Evolutionary conservation across 2,113 vertebrate species (phyloP).

Genomic region (Paraplagusia blochii): DNA sequence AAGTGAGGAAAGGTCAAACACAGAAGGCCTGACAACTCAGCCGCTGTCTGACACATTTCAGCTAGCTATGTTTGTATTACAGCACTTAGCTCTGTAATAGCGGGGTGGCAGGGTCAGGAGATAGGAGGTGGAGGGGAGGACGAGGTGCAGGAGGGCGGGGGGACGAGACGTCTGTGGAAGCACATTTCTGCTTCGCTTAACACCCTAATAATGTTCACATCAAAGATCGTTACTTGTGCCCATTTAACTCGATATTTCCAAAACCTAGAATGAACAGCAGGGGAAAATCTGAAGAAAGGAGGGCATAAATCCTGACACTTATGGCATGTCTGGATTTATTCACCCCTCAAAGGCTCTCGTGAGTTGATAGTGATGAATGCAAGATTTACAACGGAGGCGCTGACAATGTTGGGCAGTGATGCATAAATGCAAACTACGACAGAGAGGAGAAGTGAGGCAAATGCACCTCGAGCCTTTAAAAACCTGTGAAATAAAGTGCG

Average conservation of each 20-base stretch:
- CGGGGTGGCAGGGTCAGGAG: constrained; percentile 60
- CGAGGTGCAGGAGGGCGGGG: not conserved
- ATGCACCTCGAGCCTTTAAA: not conserved
- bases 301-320: not conserved
- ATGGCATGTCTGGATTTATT: not conserved
- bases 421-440: not conserved
- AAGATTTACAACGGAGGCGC: not conserved
- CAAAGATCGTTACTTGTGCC: constrained; percentile 60
- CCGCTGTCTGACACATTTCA: constrained; percentile 73
- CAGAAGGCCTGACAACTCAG: constrained; percentile 71
- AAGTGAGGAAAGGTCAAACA: constrained; percentile 74
- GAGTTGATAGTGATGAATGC: not conserved
- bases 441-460: not conserved
- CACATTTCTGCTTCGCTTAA: constrained; percentile 70
- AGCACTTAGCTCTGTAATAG: constrained; percentile 75
- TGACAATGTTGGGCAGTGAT: not conserved
- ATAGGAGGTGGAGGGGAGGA: not conserved
- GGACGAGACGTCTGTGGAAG: constrained; percentile 39
- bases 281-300: not conserved
- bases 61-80: constrained; percentile 72
- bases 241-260: constrained; percentile 57
- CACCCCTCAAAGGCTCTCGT: not conserved
- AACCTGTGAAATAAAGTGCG: not conserved
- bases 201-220: constrained; percentile 73
- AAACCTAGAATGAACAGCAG: constrained; percentile 28